Evolutionary conservation across 1,140 invertebrate genomes (phyloP).

Genomic region (Habropoda laboriosa): DNA sequence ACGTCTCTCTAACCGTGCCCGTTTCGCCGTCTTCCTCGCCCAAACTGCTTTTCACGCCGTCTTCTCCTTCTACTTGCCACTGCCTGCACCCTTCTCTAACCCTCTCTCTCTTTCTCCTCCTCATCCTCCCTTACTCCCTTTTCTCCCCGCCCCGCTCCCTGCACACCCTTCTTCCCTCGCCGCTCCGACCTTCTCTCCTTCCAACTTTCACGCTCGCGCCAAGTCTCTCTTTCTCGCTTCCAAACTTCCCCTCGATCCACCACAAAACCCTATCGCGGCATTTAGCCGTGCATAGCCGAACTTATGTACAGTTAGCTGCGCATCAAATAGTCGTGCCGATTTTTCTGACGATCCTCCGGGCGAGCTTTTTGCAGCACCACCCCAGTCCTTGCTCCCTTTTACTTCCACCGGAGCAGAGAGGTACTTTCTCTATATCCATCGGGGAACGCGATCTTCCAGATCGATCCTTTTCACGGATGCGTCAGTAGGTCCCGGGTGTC

Average conservation of each 20-base stretch:
- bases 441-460: too few relatives aligned
- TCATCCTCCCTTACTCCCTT: constrained; percentile 34
- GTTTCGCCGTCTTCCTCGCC: constrained; percentile 55
- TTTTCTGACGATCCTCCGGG: constrained; percentile 58
- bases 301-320: constrained; percentile 78
- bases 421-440: too few relatives aligned
- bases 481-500: not conserved
- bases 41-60: constrained; percentile 18
- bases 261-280: constrained; percentile 60
- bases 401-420: not conserved
- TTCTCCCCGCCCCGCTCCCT: constrained; percentile 11
- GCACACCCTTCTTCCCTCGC: constrained; percentile 35
- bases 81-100: constrained; percentile 53
- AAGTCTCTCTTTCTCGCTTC: not conserved
- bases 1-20: constrained; percentile 48
- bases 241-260: constrained; percentile 20
- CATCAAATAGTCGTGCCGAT: constrained; percentile 70
- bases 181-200: constrained; percentile 12
- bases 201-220: not conserved
- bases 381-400: not conserved
- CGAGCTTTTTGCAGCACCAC: not conserved
- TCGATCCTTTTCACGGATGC: constrained; percentile 23
- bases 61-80: constrained; percentile 27
- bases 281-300: constrained; percentile 79
- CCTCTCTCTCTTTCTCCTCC: constrained; percentile 42